Evolutionary conservation across 2,797 vertebrate genomes (phyloP).

Genomic region (Takifugu rubripes): DNA sequence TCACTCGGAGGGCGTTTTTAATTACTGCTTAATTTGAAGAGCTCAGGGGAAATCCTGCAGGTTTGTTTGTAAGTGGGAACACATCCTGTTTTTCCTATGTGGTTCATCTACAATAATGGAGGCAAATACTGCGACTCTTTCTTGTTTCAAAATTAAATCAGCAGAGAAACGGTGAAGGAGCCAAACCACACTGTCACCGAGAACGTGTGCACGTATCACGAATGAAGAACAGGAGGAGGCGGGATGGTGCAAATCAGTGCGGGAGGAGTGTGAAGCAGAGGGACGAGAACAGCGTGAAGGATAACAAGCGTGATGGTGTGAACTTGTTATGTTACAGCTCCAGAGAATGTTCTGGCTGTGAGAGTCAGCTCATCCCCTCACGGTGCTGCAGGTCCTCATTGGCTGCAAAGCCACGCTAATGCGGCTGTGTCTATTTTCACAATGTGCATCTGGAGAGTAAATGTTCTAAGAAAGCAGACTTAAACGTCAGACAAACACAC

Average conservation of each 20-base stretch:
- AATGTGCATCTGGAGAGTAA: no score
- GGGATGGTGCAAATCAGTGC: slow-evolving; percentile 9
- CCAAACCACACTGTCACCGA: neutral
- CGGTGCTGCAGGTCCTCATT: neutral
- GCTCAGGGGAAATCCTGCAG: neutral
- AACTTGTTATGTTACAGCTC: slow-evolving; percentile 30
- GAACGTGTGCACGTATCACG: neutral
- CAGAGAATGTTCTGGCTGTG: slow-evolving; percentile 7
- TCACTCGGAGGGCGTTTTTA: slow-evolving; percentile 1
- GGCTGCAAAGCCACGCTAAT: no score
- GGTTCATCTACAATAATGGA: no score
- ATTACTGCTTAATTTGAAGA: neutral
- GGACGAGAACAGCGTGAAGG: slow-evolving; percentile 18
- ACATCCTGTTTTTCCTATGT: no score
- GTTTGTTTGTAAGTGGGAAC: no score
- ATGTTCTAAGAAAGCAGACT: no score
- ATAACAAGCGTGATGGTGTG: slow-evolving; percentile 32
- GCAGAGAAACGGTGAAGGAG: neutral
- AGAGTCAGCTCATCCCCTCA: slow-evolving; percentile 1
- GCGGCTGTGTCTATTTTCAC: neutral
- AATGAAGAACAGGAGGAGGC: slow-evolving; percentile 8
- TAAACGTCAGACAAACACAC: no score
- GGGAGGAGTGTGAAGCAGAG: slow-evolving; percentile 6
- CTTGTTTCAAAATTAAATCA: neutral
- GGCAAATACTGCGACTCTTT: no score